Percentiles rank a stretch among this genome's conserved stretches.
Evolutionary conservation across 2,113 vertebrate genomes (phyloP).

Genomic region (Oreochromis tanganicae): DNA sequence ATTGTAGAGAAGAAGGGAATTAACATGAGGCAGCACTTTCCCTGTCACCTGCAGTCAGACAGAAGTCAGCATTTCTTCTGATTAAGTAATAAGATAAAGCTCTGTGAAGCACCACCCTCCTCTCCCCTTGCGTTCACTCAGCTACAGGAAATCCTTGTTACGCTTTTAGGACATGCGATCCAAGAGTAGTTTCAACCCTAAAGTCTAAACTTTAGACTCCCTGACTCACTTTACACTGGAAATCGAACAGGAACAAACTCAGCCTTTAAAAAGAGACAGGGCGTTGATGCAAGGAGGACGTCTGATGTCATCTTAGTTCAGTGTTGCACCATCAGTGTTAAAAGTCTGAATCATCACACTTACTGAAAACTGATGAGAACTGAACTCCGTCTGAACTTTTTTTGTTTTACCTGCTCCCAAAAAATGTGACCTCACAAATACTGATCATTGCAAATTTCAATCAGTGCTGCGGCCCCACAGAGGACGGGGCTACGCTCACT

Average conservation of each 20-base stretch:
- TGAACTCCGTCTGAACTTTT: neutral
- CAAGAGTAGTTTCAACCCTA: neutral
- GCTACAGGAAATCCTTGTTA: neutral
- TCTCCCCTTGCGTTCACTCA: neutral
- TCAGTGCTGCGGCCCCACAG: neutral
- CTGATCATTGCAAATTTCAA: neutral
- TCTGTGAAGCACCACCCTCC: neutral
- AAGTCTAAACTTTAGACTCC: neutral
- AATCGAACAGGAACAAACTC: neutral
- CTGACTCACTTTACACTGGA: neutral
- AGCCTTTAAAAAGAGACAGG: neutral
- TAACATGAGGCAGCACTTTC: neutral
- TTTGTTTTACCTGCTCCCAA: neutral
- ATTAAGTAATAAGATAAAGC: neutral
- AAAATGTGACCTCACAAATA: neutral
- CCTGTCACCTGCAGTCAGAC: neutral
- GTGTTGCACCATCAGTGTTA: neutral
- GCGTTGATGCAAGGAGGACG: neutral
- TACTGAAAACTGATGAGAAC: neutral
- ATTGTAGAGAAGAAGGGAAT: neutral
- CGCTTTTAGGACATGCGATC: neutral
- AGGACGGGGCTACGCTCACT: neutral
- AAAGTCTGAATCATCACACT: neutral
- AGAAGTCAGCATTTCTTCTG: slow-evolving; percentile 2
- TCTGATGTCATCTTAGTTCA: neutral